Evolutionary conservation across 1,140 invertebrate genomes (phyloP).

Genomic region (Propsilocerus akamusi): DNA sequence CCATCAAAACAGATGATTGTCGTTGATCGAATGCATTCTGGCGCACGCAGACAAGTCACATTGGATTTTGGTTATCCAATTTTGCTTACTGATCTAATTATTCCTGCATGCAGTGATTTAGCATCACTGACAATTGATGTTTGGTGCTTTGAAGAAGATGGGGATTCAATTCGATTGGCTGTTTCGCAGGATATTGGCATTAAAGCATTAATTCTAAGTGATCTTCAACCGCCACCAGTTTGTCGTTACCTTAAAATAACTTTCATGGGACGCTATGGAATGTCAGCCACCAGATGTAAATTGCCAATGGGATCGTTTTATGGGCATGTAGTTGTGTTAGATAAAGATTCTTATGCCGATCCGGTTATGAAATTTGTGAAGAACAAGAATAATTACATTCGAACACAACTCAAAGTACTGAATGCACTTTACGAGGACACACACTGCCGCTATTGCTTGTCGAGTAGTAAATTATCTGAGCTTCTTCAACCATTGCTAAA

Average conservation of each 20-base stretch:
- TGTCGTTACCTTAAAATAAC: slow-evolving; percentile 81
- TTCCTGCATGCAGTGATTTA: slow-evolving; percentile 70
- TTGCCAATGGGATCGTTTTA: slow-evolving; percentile 86
- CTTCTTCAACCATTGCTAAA: slow-evolving; percentile 53
- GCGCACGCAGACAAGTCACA: slow-evolving; percentile 68
- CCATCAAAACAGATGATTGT: slow-evolving; percentile 69
- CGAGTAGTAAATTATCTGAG: slow-evolving; percentile 59
- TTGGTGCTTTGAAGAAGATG: slow-evolving; percentile 69
- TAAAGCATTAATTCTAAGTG: slow-evolving; percentile 64
- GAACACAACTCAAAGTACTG: slow-evolving; percentile 17
- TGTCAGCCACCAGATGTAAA: slow-evolving; percentile 63
- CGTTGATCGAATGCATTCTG: slow-evolving; percentile 86
- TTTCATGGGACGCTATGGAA: slow-evolving; percentile 74
- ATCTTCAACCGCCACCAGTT: slow-evolving; percentile 73
- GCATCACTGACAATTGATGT: slow-evolving; percentile 77
- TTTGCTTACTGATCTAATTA: slow-evolving; percentile 69
- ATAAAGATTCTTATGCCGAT: slow-evolving; percentile 40
- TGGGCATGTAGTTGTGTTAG: slow-evolving; percentile 64
- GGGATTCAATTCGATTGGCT: slow-evolving; percentile 64
- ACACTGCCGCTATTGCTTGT: slow-evolving; percentile 65
- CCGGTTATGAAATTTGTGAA: slow-evolving; percentile 17
- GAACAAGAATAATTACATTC: slow-evolving; percentile 12
- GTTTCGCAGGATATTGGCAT: slow-evolving; percentile 68
- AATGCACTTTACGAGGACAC: slow-evolving; percentile 49
- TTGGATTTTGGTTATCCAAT: slow-evolving; percentile 76